phyloP scores from a whole-genome alignment of 2,888 invertebrate species.

The Campoletis raptor region DNA sequence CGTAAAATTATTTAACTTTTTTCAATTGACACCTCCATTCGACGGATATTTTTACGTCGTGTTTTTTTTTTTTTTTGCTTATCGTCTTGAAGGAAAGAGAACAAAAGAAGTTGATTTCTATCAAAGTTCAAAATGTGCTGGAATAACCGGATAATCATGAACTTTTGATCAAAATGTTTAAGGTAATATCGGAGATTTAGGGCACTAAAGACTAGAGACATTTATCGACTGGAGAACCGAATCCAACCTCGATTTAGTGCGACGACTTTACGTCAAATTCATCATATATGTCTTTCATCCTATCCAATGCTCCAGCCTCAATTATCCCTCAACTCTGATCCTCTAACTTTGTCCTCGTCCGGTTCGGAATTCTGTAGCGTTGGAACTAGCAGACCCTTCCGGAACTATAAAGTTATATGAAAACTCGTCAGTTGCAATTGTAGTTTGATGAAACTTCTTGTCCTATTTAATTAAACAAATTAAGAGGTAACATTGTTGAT shows the following conservation, averaged over 20 bases:
- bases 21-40: background rate
- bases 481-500: background rate
- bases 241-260: background rate
- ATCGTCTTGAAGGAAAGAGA: background rate
- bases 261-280: background rate
- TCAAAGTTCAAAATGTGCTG: background rate
- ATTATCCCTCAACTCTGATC: constrained; percentile 17
- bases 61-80: background rate
- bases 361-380: background rate
- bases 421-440: constrained; percentile 20
- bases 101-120: background rate
- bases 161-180: background rate
- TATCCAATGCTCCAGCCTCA: background rate
- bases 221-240: background rate
- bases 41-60: no score
- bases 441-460: constrained; percentile 1
- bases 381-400: background rate
- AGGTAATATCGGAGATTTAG: background rate
- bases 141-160: background rate
- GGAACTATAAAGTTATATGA: constrained; percentile 4
- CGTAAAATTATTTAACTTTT: background rate
- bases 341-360: constrained; percentile 3
- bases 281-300: background rate
- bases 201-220: background rate
- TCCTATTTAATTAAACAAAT: constrained; percentile 19